phyloP scores from a whole-genome alignment of 2,113 vertebrate species.

The Elephas maximus region DNA sequence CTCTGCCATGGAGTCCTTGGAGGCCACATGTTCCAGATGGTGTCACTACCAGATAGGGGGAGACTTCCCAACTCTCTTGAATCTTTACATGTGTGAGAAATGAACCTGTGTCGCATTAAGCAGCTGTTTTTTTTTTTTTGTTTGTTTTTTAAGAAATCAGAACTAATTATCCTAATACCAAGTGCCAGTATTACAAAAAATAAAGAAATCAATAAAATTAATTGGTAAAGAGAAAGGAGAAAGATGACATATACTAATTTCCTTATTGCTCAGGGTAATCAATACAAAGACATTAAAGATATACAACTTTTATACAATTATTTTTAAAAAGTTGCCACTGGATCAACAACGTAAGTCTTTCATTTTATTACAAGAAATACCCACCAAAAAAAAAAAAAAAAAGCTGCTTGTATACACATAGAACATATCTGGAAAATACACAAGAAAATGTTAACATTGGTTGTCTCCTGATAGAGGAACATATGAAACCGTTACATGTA shows the following conservation, averaged over 20 bases:
- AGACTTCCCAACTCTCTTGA: conserved; percentile 24
- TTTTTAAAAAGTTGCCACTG: background rate
- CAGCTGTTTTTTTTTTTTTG: background rate
- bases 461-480: background rate
- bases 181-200: conserved; percentile 26
- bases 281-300: background rate
- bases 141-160: background rate
- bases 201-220: conserved; percentile 30
- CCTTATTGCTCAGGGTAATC: background rate
- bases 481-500: background rate
- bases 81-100: conserved; percentile 54
- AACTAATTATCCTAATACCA: conserved; percentile 47
- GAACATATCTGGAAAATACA: background rate
- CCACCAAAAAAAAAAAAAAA: background rate
- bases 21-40: conserved; percentile 58
- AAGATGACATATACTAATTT: background rate
- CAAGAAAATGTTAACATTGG: background rate
- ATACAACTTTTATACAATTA: background rate
- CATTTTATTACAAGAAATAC: background rate
- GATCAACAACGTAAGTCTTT: background rate
- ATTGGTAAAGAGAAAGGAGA: background rate
- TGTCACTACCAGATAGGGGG: conserved; percentile 38
- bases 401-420: background rate
- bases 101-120: conserved; percentile 1
- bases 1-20: background rate